phyloP scores from a whole-genome alignment of 2,797 vertebrate species.

The Parotocinclus haroldoi region DNA sequence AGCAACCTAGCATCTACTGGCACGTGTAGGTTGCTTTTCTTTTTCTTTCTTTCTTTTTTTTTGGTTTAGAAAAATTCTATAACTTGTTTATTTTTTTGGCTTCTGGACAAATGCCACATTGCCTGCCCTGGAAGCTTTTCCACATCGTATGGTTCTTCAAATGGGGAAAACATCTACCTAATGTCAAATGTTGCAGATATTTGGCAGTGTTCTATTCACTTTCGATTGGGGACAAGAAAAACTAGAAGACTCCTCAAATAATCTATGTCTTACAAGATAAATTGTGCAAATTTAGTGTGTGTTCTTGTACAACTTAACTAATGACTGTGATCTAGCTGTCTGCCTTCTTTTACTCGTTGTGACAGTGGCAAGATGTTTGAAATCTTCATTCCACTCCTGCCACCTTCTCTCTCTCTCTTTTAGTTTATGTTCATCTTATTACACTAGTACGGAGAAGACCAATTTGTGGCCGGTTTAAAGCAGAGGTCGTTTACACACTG shows the following conservation, averaged over 20 bases:
- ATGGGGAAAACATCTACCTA: conserved; percentile 42
- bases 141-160: conserved; percentile 74
- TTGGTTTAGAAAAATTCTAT: conserved; percentile 1
- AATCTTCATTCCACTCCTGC: conserved; percentile 58
- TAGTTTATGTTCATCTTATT: conserved; percentile 64
- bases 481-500: conserved; percentile 64
- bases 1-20: conserved; percentile 23
- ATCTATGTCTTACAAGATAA: conserved; percentile 56
- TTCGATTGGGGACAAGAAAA: conserved; percentile 44
- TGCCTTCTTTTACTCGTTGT: conserved; percentile 75
- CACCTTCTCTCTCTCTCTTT: conserved; percentile 48
- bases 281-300: conserved; percentile 72
- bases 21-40: conserved; percentile 13
- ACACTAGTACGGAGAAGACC: conserved; percentile 70
- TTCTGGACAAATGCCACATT: conserved; percentile 66
- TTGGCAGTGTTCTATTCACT: conserved; percentile 56
- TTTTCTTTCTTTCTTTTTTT: conserved; percentile 7
- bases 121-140: conserved; percentile 48
- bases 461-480: conserved; percentile 67
- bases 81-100: conserved; percentile 33
- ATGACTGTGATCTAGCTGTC: conserved; percentile 79
- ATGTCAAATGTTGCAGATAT: conserved; percentile 59
- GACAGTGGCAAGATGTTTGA: conserved; percentile 68
- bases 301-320: conserved; percentile 80
- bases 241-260: conserved; percentile 42